phyloP scores from a whole-genome alignment of 2,113 vertebrate genomes.

The Solenodon paradoxus region DNA sequence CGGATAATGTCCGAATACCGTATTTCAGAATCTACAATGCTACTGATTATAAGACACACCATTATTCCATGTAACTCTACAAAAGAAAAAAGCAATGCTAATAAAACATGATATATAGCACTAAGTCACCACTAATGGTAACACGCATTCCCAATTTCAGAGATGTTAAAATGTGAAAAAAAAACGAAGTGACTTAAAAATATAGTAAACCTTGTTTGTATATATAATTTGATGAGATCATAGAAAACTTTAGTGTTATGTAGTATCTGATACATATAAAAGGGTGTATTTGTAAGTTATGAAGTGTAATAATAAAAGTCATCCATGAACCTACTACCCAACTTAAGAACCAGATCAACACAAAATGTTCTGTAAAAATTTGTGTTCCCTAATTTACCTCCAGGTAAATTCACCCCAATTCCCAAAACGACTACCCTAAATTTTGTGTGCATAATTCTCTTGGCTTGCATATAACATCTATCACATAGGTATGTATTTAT shows the following conservation, averaged over 20 bases:
- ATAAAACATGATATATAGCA: background rate
- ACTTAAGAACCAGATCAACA: background rate
- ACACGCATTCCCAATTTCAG: background rate
- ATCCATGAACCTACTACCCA: background rate
- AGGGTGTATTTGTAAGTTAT: background rate
- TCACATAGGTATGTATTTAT: background rate
- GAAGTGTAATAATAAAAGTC: background rate
- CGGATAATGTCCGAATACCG: background rate
- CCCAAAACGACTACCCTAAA: background rate
- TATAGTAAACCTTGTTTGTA: background rate
- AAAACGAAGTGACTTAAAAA: background rate
- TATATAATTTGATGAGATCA: background rate
- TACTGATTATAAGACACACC: background rate
- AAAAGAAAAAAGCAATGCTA: background rate
- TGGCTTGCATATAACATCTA: background rate
- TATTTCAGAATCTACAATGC: background rate
- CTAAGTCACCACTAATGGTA: background rate
- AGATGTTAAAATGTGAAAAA: too few species aligned
- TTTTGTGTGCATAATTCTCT: background rate
- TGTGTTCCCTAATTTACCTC: background rate
- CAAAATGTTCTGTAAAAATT: background rate
- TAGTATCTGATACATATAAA: background rate
- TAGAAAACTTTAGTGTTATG: background rate
- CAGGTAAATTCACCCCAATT: too few species aligned
- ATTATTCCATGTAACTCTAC: background rate